Conservation (phyloP, 1,140 invertebrate genomes). For the Branchinecta lynchi region DNA sequence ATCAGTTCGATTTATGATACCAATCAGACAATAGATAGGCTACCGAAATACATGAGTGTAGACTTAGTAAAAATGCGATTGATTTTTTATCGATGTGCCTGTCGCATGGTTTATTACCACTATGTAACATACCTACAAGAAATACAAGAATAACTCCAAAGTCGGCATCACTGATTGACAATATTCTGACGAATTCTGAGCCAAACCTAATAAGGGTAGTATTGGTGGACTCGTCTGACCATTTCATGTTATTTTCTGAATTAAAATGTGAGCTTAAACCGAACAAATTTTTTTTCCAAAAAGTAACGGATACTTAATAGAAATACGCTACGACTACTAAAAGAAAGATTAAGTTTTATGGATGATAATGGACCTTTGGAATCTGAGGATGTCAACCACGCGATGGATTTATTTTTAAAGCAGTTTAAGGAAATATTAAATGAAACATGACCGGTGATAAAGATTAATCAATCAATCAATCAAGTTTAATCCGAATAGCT, state of each 20-base stretch:
- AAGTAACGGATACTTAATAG: conserved; percentile 1
- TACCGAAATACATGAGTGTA: too few relatives aligned
- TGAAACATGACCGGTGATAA: neutral
- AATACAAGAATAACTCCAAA: neutral
- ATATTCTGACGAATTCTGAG: too few relatives aligned
- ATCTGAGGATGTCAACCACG: conserved; percentile 5
- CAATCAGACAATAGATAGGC: too few relatives aligned
- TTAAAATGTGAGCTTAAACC: conserved; percentile 6
- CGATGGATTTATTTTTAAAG: conserved; percentile 10
- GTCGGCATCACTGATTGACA: conserved; percentile 1
- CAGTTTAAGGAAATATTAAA: conserved; percentile 2
- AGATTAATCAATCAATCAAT: conserved; percentile 7
- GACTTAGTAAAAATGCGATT: too few relatives aligned
- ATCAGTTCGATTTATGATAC: too few relatives aligned
- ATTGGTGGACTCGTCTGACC: too few relatives aligned
- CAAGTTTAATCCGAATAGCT: neutral
- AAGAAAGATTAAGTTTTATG: conserved; percentile 1
- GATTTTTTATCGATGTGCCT: too few relatives aligned
- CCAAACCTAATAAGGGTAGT: too few relatives aligned
- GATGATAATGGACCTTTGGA: too few relatives aligned
- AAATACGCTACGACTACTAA: conserved; percentile 9
- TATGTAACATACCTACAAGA: conserved; percentile 5
- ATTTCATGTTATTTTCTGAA: too few relatives aligned
- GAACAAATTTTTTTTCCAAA: neutral
- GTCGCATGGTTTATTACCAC: conserved; percentile 9